Conservation (phyloP, 2,888 invertebrate species). For the Dexiosoma caninum region DNA sequence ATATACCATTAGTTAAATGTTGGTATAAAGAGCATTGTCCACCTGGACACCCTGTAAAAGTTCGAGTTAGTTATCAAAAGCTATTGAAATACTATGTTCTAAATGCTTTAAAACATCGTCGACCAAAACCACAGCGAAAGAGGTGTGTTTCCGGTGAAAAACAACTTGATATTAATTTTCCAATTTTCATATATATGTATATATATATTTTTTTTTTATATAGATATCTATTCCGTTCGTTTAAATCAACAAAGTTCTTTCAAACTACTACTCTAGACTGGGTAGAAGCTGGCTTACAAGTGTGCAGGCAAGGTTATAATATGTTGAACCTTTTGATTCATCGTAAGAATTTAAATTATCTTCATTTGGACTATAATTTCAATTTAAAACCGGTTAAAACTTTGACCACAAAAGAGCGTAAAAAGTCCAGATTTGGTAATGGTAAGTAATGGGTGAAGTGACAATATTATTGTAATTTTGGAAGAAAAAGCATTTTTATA, state of each 20-base stretch:
- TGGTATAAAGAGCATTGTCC: conserved; percentile 98
- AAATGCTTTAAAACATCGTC: conserved; percentile 97
- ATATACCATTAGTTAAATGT: conserved; percentile 97
- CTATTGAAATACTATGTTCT: conserved; percentile 98
- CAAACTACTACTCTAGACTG: conserved; percentile 99
- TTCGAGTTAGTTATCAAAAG: conserved; percentile 99
- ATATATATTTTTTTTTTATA: neutral
- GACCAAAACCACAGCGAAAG: conserved; percentile 99
- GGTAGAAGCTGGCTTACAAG: conserved; percentile 99
- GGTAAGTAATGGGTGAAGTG: conserved; percentile 79
- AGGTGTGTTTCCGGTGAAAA: conserved; percentile 79
- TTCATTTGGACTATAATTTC: conserved; percentile 99
- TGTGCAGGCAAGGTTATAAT: conserved; percentile 99
- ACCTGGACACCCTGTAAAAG: conserved; percentile 98
- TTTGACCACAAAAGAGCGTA: conserved; percentile 98
- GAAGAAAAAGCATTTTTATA: neutral
- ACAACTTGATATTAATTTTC: too few species aligned
- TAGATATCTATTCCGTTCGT: conserved; percentile 97
- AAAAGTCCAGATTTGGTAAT: conserved; percentile 98
- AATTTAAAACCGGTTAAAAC: conserved; percentile 99
- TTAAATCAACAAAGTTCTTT: conserved; percentile 99
- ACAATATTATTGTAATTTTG: neutral
- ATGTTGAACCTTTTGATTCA: conserved; percentile 99
- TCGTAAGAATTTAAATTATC: conserved; percentile 98
- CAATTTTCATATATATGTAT: neutral